Base-by-base conservation (phyloP, 2,888 invertebrate species). In the Strigamia maritima region DNA sequence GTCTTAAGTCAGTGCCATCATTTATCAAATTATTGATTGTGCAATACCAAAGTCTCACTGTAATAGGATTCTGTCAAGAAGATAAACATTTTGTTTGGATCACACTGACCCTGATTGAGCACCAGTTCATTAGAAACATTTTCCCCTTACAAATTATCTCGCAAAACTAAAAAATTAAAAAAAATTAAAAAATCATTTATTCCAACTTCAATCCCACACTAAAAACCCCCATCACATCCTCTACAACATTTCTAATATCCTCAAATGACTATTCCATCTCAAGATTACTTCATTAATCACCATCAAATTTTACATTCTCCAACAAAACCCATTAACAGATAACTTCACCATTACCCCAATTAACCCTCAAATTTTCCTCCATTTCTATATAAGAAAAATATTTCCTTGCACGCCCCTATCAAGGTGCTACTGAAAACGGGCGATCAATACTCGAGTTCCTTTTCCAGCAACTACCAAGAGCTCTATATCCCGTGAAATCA, bases 11-110 rank as follows among this genome's bases (percentile, higher is more conserved):
- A 65, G 26, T 26, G 26, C 22, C 65, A 65, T 65, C 65, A 65
- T 65, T 65, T 65, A 65, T 65, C 65, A 65, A 65, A 65, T 65
- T 65, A 65, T 65, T 65, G 65, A 65, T 65, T 65, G 65, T 65
- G 65, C 65, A 65, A 65, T 65, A 28, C 65, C 65, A 28, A 65
- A 65, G 65, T 49, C 65, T 65, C 26, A 26, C 12, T 65, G 65
- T 65, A 65, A 65, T 65, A 65, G 65, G 65, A 65, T 65, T 65
- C 65, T 65, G 65, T 65, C 65, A 65, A 65, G 65, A 28, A 65
- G 65, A 65, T 65, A 65, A 65, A 65, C 65, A 65, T 65, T 65
- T 65, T 26, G 65, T 26, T 65, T 24, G 26, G 65, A 24, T 65
- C 65, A 65, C 65, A 26, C 26, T 65, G 26, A 65, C 65, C 28